A percentile compares a stretch with the other conserved stretches of the same genome.
Evolutionary conservation across 2,888 invertebrate species (phyloP).

Genomic region (Trilocha varians): DNA sequence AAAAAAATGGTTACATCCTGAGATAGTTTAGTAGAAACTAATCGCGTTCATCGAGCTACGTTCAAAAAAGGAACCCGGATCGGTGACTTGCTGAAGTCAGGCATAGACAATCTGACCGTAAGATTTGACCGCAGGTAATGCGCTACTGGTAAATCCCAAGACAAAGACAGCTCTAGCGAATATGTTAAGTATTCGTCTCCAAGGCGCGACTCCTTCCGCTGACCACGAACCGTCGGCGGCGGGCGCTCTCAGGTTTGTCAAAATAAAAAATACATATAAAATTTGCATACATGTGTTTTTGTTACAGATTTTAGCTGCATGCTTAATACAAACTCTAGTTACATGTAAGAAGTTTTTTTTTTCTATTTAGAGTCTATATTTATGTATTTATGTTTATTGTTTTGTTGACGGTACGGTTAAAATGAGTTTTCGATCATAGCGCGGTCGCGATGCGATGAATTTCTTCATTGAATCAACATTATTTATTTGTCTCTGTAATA

Average conservation of each 20-base stretch:
- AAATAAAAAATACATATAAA: not conserved
- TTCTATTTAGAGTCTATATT: not conserved
- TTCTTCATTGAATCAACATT: not conserved
- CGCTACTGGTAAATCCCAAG: conserved; percentile 85
- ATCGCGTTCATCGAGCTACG: no score
- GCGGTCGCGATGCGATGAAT: not conserved
- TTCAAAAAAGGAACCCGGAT: no score
- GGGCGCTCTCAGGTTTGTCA: conserved; percentile 72
- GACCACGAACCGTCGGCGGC: conserved; percentile 77
- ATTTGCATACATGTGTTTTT: not conserved
- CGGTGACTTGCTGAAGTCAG: no score
- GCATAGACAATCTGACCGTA: no score
- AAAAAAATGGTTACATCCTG: no score
- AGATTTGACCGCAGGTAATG: conserved; percentile 35
- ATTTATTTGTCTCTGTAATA: no score
- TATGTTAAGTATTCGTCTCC: conserved; percentile 87
- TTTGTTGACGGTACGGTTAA: not conserved
- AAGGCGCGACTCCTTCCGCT: conserved; percentile 49
- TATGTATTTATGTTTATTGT: not conserved
- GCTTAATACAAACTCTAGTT: not conserved
- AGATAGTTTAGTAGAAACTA: no score
- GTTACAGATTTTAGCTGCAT: not conserved
- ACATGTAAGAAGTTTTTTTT: not conserved
- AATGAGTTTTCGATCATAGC: conserved; percentile 1
- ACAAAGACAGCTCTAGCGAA: conserved; percentile 97